These are phyloP conservation scores for Drosophila sechellia DNA, from an alignment of 1,140 invertebrate genomes.

Conservation along the genomic window DNA sequence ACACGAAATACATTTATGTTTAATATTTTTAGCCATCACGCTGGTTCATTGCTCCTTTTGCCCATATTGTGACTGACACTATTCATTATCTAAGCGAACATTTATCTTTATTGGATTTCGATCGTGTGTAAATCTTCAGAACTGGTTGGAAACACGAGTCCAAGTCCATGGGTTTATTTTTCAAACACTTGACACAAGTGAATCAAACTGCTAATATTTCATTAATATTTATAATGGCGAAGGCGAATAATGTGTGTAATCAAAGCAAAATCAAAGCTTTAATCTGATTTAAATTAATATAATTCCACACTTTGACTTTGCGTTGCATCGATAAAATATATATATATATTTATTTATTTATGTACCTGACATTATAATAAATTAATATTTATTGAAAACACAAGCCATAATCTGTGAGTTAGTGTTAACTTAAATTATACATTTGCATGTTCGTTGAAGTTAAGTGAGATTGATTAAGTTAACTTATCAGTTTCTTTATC, in stretches of 20 bases:
- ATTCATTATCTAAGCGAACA: slow-evolving; percentile 28
- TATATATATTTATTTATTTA: slow-evolving; percentile 1
- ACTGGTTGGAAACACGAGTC: slow-evolving; percentile 35
- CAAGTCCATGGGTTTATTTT: slow-evolving; percentile 32
- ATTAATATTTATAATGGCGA: slow-evolving; percentile 50
- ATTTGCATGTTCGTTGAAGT: slow-evolving; percentile 3
- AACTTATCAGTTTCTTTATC: neutral
- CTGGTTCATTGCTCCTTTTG: slow-evolving; percentile 41
- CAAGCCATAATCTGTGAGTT: slow-evolving; percentile 1
- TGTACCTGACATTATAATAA: slow-evolving; percentile 18
- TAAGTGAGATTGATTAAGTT: slow-evolving; percentile 12
- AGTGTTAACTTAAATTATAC: slow-evolving; percentile 11
- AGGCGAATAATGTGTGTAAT: slow-evolving; percentile 28
- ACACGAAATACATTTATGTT: slow-evolving; percentile 3
- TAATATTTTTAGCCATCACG: slow-evolving; percentile 9
- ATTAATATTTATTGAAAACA: slow-evolving; percentile 37
- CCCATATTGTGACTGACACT: slow-evolving; percentile 28
- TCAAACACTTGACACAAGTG: slow-evolving; percentile 40
- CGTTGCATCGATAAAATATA: slow-evolving; percentile 14
- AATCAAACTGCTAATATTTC: slow-evolving; percentile 41
- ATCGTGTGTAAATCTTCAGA: slow-evolving; percentile 36
- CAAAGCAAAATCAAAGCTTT: slow-evolving; percentile 17
- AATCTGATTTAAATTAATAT: slow-evolving; percentile 42
- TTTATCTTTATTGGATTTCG: slow-evolving; percentile 16
- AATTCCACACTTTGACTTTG: slow-evolving; percentile 28